Percentiles rank a stretch among this genome's conserved stretches.
Evolutionary conservation across 1,140 invertebrate species (phyloP).

Genomic region (Paraescarpia echinospica): DNA sequence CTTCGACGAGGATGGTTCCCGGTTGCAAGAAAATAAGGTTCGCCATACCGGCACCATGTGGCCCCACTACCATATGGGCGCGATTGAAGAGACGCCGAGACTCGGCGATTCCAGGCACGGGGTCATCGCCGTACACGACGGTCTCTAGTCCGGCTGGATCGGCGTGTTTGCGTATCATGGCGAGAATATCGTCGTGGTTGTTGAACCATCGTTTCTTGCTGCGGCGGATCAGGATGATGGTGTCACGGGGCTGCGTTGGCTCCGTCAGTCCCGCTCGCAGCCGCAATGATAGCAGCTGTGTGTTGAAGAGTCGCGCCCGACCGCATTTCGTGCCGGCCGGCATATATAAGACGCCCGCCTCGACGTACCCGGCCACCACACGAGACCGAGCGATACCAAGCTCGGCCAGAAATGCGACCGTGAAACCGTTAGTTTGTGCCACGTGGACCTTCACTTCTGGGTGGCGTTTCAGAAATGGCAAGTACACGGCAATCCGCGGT

Average conservation of each 20-base stretch:
- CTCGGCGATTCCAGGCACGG: not conserved
- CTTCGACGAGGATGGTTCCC: conserved; percentile 23
- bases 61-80: conserved; percentile 22
- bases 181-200: conserved; percentile 7
- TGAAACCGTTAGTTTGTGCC: not conserved
- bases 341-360: conserved; percentile 15
- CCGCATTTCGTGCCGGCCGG: conserved; percentile 16
- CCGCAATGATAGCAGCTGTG: conserved; percentile 9
- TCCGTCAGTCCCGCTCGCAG: not conserved
- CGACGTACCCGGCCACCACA: conserved; percentile 9
- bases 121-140: conserved; percentile 18
- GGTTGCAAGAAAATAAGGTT: conserved; percentile 24
- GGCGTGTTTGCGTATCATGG: not conserved
- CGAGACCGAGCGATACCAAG: conserved; percentile 18
- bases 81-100: not conserved
- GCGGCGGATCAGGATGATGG: conserved; percentile 15
- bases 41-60: conserved; percentile 24
- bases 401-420: not conserved
- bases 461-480: conserved; percentile 14
- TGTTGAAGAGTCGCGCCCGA: not conserved
- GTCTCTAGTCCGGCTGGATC: not conserved
- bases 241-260: not conserved
- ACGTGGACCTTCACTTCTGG: conserved; percentile 20
- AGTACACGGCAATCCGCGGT: conserved; percentile 16
- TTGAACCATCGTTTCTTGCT: conserved; percentile 8